phyloP scores from a whole-genome alignment of 2,797 vertebrate genomes.

The Mormyrus hasselquistii region DNA sequence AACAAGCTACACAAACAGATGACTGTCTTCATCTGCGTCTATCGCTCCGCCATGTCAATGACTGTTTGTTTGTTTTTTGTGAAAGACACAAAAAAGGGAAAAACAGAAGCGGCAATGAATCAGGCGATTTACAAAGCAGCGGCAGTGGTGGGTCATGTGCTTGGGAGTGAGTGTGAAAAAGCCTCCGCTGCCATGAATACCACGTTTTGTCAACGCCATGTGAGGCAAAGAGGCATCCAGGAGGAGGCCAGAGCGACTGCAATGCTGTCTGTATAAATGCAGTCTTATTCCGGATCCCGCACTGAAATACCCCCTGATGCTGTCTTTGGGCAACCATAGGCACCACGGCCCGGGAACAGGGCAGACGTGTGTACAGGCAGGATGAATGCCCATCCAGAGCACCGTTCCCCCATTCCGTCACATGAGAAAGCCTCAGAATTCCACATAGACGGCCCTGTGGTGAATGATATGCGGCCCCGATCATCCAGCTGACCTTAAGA shows the following conservation, averaged over 20 bases:
- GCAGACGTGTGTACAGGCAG: background rate
- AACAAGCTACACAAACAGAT: slow-evolving; percentile 45
- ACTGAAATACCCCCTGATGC: slow-evolving; percentile 46
- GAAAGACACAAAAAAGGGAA: slow-evolving; percentile 5
- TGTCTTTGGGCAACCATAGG: slow-evolving; percentile 42
- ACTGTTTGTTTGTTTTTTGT: slow-evolving; percentile 38
- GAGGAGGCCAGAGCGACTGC: slow-evolving; percentile 54
- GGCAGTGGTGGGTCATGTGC: slow-evolving; percentile 52
- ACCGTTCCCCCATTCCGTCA: background rate
- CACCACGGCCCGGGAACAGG: slow-evolving; percentile 13
- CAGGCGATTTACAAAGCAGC: slow-evolving; percentile 43
- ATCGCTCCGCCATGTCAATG: slow-evolving; percentile 34
- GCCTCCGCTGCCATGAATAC: slow-evolving; percentile 45
- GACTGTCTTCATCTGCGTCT: slow-evolving; percentile 45
- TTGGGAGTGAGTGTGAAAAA: slow-evolving; percentile 49
- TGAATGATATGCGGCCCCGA: background rate
- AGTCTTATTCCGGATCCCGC: slow-evolving; percentile 50
- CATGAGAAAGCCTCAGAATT: background rate
- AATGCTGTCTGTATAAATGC: slow-evolving; percentile 52
- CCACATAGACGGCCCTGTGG: background rate
- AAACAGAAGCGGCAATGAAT: slow-evolving; percentile 40
- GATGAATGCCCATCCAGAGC: background rate
- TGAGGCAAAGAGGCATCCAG: slow-evolving; percentile 42
- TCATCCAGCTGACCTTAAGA: background rate
- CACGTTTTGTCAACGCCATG: slow-evolving; percentile 51